A percentile compares a stretch with the other conserved stretches of the same genome.
phyloP scores from a whole-genome alignment of 2,113 vertebrate genomes.

The Fregata magnificens region DNA sequence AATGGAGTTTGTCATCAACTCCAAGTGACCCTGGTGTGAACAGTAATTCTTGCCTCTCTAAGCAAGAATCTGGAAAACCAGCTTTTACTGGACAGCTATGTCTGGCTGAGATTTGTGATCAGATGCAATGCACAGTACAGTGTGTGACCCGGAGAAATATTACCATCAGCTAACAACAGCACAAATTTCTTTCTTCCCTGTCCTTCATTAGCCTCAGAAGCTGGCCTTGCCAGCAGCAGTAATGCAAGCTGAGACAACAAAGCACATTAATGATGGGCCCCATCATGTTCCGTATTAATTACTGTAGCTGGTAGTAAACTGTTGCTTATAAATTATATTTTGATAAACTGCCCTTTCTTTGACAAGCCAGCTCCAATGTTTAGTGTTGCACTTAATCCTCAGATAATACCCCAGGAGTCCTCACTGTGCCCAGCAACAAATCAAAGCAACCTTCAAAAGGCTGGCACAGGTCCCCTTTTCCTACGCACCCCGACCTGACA shows the following conservation, averaged over 20 bases:
- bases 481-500: neutral
- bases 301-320: slow-evolving; percentile 45
- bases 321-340: slow-evolving; percentile 52
- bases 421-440: slow-evolving; percentile 12
- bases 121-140: neutral
- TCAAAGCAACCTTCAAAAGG: slow-evolving; percentile 42
- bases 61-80: slow-evolving; percentile 26
- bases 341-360: slow-evolving; percentile 53
- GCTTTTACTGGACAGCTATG: neutral
- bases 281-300: slow-evolving; percentile 46
- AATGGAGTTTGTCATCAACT: neutral
- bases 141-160: slow-evolving; percentile 27
- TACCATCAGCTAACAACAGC: slow-evolving; percentile 20
- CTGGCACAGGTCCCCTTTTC: neutral
- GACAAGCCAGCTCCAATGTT: slow-evolving; percentile 38
- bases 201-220: slow-evolving; percentile 58
- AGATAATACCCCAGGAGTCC: slow-evolving; percentile 29
- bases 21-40: neutral
- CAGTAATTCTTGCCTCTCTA: neutral
- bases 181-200: slow-evolving; percentile 30
- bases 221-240: slow-evolving; percentile 47
- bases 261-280: slow-evolving; percentile 47
- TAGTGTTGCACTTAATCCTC: slow-evolving; percentile 53
- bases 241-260: slow-evolving; percentile 43
- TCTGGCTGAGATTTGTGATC: slow-evolving; percentile 35